Conservation (phyloP, 2,797 vertebrate genomes). For the Tapirus indicus region DNA sequence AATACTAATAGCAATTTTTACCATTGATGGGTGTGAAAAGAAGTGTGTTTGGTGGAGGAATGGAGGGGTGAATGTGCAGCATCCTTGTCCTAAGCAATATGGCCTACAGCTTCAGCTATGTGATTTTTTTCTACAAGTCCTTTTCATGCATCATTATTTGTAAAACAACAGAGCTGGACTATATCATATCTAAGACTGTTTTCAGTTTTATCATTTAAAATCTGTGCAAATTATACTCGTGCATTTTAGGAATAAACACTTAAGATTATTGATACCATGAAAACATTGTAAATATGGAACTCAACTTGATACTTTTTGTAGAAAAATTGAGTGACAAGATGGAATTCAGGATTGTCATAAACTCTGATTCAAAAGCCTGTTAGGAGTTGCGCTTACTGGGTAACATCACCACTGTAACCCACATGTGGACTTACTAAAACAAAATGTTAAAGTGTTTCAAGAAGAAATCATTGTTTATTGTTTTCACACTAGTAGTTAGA, state of each 20-base stretch:
- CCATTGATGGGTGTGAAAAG: neutral
- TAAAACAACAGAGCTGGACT: neutral
- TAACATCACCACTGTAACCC: neutral
- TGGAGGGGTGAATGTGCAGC: rapidly evolving
- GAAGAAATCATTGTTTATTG: neutral
- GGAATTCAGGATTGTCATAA: neutral
- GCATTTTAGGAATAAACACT: neutral
- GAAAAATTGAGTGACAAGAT: neutral
- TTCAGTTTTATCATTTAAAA: slow-evolving; percentile 2
- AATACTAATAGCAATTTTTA: neutral
- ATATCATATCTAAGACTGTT: neutral
- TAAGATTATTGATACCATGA: neutral
- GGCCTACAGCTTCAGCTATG: neutral
- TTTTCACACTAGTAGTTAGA: neutral
- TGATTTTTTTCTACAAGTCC: neutral
- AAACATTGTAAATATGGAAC: neutral
- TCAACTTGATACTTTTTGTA: neutral
- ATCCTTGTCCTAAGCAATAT: neutral
- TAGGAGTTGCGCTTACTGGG: neutral
- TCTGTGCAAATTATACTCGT: neutral
- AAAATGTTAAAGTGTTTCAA: neutral
- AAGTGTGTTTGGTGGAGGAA: neutral
- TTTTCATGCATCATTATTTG: neutral
- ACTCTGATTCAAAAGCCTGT: neutral
- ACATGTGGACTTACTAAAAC: slow-evolving; percentile 32